Percentiles rank a stretch among this genome's conserved stretches.
phyloP scores from a whole-genome alignment of 2,888 invertebrate genomes.

The Lochmaea crataegi region DNA sequence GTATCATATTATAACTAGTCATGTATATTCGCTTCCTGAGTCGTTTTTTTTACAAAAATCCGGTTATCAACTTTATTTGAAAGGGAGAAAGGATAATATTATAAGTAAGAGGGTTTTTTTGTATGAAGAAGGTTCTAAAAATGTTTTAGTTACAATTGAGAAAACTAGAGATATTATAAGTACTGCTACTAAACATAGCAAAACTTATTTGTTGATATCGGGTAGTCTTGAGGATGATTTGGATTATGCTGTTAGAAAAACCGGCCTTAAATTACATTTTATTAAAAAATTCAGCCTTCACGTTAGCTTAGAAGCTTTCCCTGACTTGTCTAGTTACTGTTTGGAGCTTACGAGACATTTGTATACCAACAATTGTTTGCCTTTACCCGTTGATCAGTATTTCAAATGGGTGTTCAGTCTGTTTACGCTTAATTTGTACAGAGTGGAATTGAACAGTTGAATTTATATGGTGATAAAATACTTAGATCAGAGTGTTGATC shows the following conservation, averaged over 20 bases:
- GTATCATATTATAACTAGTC: constrained; percentile 80
- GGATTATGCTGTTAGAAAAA: constrained; percentile 57
- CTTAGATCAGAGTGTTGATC: too few relatives aligned
- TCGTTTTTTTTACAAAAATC: constrained; percentile 78
- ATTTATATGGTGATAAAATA: not conserved
- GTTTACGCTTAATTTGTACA: constrained; percentile 45
- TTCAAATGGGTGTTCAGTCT: constrained; percentile 35
- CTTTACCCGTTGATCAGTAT: constrained; percentile 33
- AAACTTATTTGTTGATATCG: constrained; percentile 78
- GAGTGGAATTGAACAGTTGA: constrained; percentile 36
- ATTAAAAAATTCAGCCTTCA: constrained; percentile 79
- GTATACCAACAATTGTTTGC: constrained; percentile 39
- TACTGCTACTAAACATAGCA: constrained; percentile 68
- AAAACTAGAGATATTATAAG: constrained; percentile 70
- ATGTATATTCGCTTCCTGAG: constrained; percentile 81
- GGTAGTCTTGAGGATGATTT: constrained; percentile 74
- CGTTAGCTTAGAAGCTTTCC: constrained; percentile 79
- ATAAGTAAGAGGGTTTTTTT: constrained; percentile 75
- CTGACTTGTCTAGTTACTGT: constrained; percentile 67
- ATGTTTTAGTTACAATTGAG: constrained; percentile 69
- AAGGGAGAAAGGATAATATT: constrained; percentile 72
- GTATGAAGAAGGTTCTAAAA: constrained; percentile 77
- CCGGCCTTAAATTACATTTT: constrained; percentile 66
- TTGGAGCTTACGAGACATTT: constrained; percentile 48
- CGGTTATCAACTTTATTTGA: constrained; percentile 69